A percentile compares a stretch with the other conserved stretches of the same genome.
Evolutionary conservation across 2,888 invertebrate species (phyloP).

Genomic region (Machimus atricapillus): DNA sequence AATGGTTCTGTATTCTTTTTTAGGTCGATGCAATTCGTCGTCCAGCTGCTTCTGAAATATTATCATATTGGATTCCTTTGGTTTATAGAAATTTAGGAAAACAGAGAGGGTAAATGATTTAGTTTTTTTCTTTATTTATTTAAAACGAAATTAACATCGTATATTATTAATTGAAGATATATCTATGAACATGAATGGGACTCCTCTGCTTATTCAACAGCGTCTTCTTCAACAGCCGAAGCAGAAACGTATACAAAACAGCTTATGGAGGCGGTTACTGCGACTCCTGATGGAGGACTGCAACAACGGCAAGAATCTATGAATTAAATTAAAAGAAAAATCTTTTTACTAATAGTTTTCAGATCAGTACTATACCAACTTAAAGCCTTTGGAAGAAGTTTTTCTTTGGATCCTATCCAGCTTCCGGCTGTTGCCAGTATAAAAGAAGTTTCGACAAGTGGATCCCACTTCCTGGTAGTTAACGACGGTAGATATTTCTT

Average conservation of each 20-base stretch:
- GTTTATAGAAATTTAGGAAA: constrained; percentile 61
- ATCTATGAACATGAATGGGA: constrained; percentile 56
- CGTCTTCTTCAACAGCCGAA: constrained; percentile 50
- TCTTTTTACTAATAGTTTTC: neutral
- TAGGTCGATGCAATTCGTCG: constrained; percentile 68
- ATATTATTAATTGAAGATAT: constrained; percentile 50
- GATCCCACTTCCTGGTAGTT: constrained; percentile 67
- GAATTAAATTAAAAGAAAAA: neutral
- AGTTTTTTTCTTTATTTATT: neutral
- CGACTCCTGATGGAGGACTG: constrained; percentile 55
- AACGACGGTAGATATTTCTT: constrained; percentile 61
- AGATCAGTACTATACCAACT: constrained; percentile 68
- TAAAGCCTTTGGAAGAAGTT: constrained; percentile 64
- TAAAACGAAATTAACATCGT: neutral
- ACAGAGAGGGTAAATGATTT: constrained; percentile 56
- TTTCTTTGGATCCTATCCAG: constrained; percentile 65
- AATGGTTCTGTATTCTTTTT: constrained; percentile 45
- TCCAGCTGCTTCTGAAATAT: constrained; percentile 70
- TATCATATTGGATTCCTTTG: constrained; percentile 65
- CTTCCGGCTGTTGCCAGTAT: constrained; percentile 67
- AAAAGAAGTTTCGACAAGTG: constrained; percentile 65
- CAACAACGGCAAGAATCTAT: constrained; percentile 54
- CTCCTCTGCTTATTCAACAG: constrained; percentile 48
- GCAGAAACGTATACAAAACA: constrained; percentile 58
- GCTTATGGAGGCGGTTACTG: constrained; percentile 60